Percentiles rank a stretch among this genome's conserved stretches.
These are phyloP conservation scores for Intellagama lesueurii DNA, from an alignment of 2,797 vertebrate genomes.

Conservation along the genomic window DNA sequence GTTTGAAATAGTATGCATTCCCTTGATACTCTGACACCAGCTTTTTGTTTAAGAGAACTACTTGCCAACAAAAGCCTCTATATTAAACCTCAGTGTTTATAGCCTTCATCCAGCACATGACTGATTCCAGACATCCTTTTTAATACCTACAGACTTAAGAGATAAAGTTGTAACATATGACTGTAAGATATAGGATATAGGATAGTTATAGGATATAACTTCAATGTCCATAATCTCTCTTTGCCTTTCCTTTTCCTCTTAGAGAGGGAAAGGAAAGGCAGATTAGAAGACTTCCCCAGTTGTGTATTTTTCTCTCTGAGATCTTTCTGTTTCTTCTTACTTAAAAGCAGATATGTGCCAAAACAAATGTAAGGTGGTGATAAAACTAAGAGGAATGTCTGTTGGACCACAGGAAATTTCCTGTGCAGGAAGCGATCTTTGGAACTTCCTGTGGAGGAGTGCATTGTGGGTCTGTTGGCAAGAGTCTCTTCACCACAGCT, in stretches of 20 bases:
- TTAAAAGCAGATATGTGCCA: conserved; percentile 77
- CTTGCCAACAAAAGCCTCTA: background rate
- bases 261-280: background rate
- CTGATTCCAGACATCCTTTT: background rate
- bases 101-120: too few species aligned
- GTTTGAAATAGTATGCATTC: background rate
- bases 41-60: background rate
- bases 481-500: conserved; percentile 79
- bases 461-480: conserved; percentile 87
- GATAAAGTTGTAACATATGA: background rate
- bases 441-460: conserved; percentile 88
- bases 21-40: background rate
- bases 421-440: conserved; percentile 89
- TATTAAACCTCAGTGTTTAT: background rate
- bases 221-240: background rate
- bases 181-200: background rate
- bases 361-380: conserved; percentile 82
- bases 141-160: background rate
- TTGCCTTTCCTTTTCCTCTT: background rate
- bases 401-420: conserved; percentile 93
- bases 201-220: background rate
- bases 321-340: conserved; percentile 74
- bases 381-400: conserved; percentile 81
- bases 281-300: background rate
- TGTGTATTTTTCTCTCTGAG: conserved; percentile 63